Conservation (phyloP, 2,888 invertebrate species). For the Platycheirus rosarum region DNA sequence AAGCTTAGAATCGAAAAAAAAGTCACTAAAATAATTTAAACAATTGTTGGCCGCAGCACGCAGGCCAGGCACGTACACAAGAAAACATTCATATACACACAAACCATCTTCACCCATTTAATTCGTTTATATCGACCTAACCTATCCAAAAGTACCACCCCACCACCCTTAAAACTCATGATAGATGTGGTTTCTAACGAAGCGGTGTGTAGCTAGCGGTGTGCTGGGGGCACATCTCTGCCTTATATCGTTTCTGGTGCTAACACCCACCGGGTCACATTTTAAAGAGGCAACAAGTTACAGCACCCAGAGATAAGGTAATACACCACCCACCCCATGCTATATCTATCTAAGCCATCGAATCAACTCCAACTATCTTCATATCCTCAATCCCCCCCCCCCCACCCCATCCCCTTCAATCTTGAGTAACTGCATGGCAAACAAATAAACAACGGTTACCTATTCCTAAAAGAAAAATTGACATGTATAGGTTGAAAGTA, state of each 20-base stretch:
- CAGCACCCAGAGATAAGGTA: slow-evolving; percentile 26
- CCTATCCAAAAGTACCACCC: not conserved
- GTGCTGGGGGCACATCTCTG: not conserved
- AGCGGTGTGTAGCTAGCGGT: too few relatives aligned
- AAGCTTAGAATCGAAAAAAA: slow-evolving; percentile 1
- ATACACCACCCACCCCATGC: slow-evolving; percentile 28
- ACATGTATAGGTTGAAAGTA: not conserved
- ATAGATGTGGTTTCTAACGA: too few relatives aligned
- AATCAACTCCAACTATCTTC: not conserved
- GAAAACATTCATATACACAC: slow-evolving; percentile 11
- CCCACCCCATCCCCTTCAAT: not conserved
- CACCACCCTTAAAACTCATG: too few relatives aligned
- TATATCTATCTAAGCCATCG: not conserved
- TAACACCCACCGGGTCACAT: slow-evolving; percentile 1
- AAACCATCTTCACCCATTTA: slow-evolving; percentile 23
- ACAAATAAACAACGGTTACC: slow-evolving; percentile 56
- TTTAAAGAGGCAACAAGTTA: slow-evolving; percentile 54
- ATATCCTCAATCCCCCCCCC: not conserved
- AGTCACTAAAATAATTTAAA: slow-evolving; percentile 14
- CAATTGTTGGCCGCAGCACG: not conserved
- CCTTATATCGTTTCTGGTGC: not conserved
- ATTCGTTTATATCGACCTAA: slow-evolving; percentile 34
- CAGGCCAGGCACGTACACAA: not conserved
- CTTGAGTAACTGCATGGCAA: slow-evolving; percentile 17
- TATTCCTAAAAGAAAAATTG: too few relatives aligned